Evolutionary conservation across 2,113 vertebrate genomes (phyloP), one percentile per base, ranked within the genome.

Genomic region (Suricata suricatta): DNA sequence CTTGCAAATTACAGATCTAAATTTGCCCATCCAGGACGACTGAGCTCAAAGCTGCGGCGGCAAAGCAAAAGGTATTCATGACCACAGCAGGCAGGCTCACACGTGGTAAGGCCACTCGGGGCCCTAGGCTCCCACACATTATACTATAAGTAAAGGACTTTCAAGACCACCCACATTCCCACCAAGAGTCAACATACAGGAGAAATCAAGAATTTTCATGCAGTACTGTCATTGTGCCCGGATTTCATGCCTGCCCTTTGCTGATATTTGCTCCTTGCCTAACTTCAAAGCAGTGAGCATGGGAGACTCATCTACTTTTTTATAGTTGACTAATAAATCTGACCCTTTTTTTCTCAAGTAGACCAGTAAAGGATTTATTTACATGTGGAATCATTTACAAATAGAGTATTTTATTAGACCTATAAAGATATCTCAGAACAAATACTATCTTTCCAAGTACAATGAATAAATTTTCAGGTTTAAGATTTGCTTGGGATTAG

Each of bases 241-340:
- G 35, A 52, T 60, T 66, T 74, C 69, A 63, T 4, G 63, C 69
- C 69, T 38, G 35, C 54, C 72, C 82, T 92, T 88, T 74, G 69
- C 86, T 80, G 47, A 63, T 86, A 54, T 35, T 69, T 80, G 29
- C n/a, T 77, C 77, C 77, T 12, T 92, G 68, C 92, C 84, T 63
- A 68, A 95, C 84, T 97, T 97, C 88, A 97, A 96, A 93, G 93
- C 60, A 92, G 41, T 3, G 7, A 38, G 50, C 90, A 66, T 63
- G 79, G 57, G 79, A 96, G 77, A 88, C 85, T 64, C 38, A 80
- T 41, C 82, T 66, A 71, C 21, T 80, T 77, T 91, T 93, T 97
- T 89, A 77, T 19, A 81, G 71, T 4, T 88, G 72, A 44, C 44
- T 72, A 54, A 89, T 92, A 97, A 93, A 95, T 93, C 57, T 86